Base-by-base conservation (phyloP, 2,797 vertebrate genomes). In the Babyrousa celebensis region DNA sequence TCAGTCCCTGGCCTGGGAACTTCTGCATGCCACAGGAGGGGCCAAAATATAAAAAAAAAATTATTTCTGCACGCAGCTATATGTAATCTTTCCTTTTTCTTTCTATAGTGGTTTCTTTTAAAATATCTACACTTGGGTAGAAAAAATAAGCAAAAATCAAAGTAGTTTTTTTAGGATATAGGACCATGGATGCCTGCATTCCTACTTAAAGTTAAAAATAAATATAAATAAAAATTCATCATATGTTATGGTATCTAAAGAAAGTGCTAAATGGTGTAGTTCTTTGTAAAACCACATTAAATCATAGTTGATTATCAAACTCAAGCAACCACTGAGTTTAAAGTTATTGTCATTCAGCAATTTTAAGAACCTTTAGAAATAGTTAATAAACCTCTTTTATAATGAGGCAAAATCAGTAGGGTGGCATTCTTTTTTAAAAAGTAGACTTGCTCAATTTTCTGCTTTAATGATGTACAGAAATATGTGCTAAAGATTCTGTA, bases 351-450 rank as follows among this genome's bases (percentile, higher is more conserved):
- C 25, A 77, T 70, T 96, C 32, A 92, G 15, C 32, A 82, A 63
- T 89, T 97, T 93, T 77, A 86, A 86, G 71, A 94, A 71, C 27
- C 29, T 67, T 58, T 56, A 93, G 96, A 87, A 78, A 48, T 70
- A 77, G 12, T 87, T 92, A 91, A 95, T 80, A 87, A 91, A 87
- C 43, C 85, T 60, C 25, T 97, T 15, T 85, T 94, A 65, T 36
- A 90, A 75, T 4, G 5, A 91, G n/a, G 36, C 25, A 92, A 54
- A 94, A 71, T 95, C 74, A 89, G 16, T 95, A 29, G n/a, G 17
- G 6, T 95, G 3, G 16, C 91, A 88, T 56, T 78, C 14, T 48
- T 48, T 54, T 78, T 14, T 8, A 79, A 92, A 95, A 93, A 77
- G n/a, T 87, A 67, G 52, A 77, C 68, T 94, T 88, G 23, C 48